A percentile compares a stretch with the other conserved stretches of the same genome.
Conservation (phyloP, 2,888 invertebrate genomes). For the Rotaria macrura region DNA sequence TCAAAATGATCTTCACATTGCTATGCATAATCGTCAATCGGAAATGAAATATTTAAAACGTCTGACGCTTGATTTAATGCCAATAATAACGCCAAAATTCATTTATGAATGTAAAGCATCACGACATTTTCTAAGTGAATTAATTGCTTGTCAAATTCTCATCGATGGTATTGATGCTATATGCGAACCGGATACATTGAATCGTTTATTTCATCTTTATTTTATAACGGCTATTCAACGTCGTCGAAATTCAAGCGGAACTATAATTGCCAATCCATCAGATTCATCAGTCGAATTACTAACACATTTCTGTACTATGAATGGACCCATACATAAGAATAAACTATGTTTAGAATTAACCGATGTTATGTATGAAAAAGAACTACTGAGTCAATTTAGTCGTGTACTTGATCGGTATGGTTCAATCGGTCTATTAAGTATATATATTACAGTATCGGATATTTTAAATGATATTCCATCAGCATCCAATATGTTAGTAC, state of each 20-base stretch:
- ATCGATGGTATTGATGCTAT: not conserved
- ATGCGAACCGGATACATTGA: not conserved
- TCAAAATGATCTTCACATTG: not conserved
- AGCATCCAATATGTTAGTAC: not conserved
- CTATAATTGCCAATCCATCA: not conserved
- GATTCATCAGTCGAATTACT: not conserved
- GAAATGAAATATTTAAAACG: not conserved
- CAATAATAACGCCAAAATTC: not conserved
- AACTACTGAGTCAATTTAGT: conserved; percentile 1
- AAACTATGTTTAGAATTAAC: not conserved
- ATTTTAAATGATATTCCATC: conserved; percentile 11
- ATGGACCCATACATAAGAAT: not conserved
- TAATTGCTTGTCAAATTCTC: not conserved
- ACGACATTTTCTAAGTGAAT: not conserved
- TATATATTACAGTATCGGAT: not conserved
- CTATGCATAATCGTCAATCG: not conserved
- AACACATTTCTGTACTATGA: not conserved
- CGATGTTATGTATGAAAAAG: conserved; percentile 5
- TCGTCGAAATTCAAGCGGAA: not conserved
- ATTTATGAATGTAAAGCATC: conserved; percentile 14
- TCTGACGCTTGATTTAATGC: not conserved
- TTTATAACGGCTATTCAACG: not conserved
- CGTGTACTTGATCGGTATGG: not conserved
- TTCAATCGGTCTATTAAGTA: not conserved
- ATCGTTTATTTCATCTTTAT: conserved; percentile 11